Evolutionary conservation across 2,888 invertebrate genomes (phyloP).

Genomic region (Neria commutata): DNA sequence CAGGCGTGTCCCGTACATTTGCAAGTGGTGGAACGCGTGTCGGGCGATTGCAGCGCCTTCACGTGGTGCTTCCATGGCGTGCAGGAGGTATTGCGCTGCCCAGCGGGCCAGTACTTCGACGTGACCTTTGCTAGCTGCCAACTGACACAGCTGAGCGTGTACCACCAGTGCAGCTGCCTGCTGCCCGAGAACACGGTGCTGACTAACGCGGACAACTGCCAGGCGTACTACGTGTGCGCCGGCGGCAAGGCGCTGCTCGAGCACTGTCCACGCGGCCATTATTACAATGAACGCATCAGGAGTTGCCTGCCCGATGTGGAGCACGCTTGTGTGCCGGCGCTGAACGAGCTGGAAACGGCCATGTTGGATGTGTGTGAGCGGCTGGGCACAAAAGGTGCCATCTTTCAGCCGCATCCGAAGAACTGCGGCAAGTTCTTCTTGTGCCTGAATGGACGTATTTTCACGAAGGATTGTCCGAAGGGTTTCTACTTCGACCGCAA

Average conservation of each 20-base stretch:
- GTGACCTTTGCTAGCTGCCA: constrained; percentile 28
- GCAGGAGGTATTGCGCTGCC: constrained; percentile 31
- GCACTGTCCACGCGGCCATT: constrained; percentile 38
- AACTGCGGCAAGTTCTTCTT: constrained; percentile 42
- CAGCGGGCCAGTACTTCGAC: constrained; percentile 36
- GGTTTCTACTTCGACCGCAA: constrained; percentile 38
- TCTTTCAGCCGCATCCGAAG: constrained; percentile 29
- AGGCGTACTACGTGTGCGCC: constrained; percentile 40
- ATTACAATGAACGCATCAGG: constrained; percentile 32
- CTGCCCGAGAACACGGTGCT: constrained; percentile 39
- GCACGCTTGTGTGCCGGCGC: constrained; percentile 34
- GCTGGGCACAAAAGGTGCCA: constrained; percentile 17
- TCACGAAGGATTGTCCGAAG: constrained; percentile 37
- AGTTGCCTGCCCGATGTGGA: constrained; percentile 38
- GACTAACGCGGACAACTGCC: constrained; percentile 35
- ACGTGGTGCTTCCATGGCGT: constrained; percentile 33
- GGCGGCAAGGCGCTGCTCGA: constrained; percentile 31
- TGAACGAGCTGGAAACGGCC: constrained; percentile 24
- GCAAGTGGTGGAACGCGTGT: constrained; percentile 19
- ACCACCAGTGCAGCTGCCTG: constrained; percentile 43
- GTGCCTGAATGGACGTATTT: constrained; percentile 35
- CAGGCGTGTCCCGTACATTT: neutral
- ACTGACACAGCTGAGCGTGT: constrained; percentile 30
- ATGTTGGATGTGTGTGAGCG: constrained; percentile 28
- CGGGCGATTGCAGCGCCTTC: constrained; percentile 30